Evolutionary conservation across 2,797 vertebrate genomes (phyloP), one percentile per base, ranked within the genome.

Genomic region (Phoxinus dragarum): DNA sequence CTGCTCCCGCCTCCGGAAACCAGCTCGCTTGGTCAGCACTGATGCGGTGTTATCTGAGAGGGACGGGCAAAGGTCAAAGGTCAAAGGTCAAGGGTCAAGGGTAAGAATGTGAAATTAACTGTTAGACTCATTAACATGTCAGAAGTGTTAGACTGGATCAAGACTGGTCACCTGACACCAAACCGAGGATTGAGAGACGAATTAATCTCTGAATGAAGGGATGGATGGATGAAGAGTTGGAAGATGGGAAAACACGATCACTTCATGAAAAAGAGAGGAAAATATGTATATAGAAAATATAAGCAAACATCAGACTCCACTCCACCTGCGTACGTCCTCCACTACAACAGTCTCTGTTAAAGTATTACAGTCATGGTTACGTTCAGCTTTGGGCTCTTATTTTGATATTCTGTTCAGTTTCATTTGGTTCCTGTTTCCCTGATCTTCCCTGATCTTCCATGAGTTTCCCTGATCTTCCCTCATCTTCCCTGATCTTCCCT

Each of bases 31-130:
- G 0, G 97, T 98, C 90, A 98, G 68, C 21, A 99, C 75, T 44
- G 97, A 97, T 0, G 98, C 98, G 0, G 98, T 99, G 92, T 99
- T 99, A 94, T 99, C 98, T 99, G 94, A 84, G 75, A 21, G 19
- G 3, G 21, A 0, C 11, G 6, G 76, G 0, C 9, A 67, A 1
- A 14, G 66, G 74, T 92, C 90, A 89, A 1, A 14, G 66, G 74
- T 92, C 90, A 89, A 1, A 14, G 66, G 74, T 92, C 90, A 89
- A 83, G 4, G 56, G 19, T 19, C 17, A 54, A 84, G 8, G 56
- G 9, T 4, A 9, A 59, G 19, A 49, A 83, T 88, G 88, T 73
- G 72, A 85, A 88, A 79, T 59, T 44, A 44, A 12, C 12, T n/a
- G 68, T 72, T 78, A 78, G n/a, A n/a, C 54, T 59, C 54, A 36